These are phyloP conservation scores for Peromyscus nudipes DNA, from an alignment of 2,797 vertebrate genomes.

Conservation along the genomic window DNA sequence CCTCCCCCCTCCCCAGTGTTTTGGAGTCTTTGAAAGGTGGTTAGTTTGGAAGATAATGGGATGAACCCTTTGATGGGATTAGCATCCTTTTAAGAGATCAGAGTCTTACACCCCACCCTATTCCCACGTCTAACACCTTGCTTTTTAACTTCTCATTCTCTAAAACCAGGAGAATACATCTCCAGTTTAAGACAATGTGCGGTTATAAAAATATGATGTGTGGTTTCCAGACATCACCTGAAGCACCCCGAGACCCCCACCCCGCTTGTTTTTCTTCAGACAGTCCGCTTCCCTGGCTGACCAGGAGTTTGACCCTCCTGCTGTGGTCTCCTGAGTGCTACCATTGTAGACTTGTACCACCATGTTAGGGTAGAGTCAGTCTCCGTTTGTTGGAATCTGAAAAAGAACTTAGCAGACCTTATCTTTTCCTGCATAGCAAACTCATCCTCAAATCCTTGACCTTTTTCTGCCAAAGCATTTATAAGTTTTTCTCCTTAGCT, in stretches of 20 bases:
- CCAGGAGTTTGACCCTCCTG: background rate
- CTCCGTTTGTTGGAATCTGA: background rate
- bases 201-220: background rate
- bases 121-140: background rate
- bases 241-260: background rate
- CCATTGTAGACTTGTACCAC: background rate
- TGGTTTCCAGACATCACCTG: background rate
- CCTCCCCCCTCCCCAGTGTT: background rate
- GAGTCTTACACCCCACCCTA: background rate
- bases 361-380: background rate
- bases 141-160: background rate
- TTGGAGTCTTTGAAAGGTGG: background rate
- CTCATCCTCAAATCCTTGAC: background rate
- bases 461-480: background rate
- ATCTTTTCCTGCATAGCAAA: background rate
- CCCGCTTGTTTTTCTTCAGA: background rate
- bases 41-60: background rate
- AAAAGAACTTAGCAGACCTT: background rate
- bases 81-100: background rate
- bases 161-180: background rate
- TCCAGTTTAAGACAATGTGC: background rate
- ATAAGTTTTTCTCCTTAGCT: background rate
- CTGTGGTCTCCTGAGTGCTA: background rate
- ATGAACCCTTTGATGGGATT: background rate
- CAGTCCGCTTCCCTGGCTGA: background rate